Evolutionary conservation across 92 coral and sea anemone species (phyloP).

Genomic region (Umimayanthus kanabou): DNA sequence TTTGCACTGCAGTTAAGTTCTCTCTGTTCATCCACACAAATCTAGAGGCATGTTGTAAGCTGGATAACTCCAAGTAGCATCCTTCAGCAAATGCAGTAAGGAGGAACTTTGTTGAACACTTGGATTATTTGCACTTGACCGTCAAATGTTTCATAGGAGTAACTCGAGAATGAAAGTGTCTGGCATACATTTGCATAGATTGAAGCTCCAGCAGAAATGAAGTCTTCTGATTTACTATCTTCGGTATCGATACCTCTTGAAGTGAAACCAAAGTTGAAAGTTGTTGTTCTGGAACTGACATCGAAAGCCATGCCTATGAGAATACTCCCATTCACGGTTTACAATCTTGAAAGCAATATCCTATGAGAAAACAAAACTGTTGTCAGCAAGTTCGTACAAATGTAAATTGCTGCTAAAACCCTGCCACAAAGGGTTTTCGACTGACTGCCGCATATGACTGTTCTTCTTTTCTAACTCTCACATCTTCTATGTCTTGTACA

Average conservation of each 20-base stretch:
- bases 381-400: not conserved
- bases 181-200: not conserved
- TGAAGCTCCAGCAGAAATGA: not conserved
- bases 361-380: conserved; percentile 48
- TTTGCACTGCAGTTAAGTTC: not conserved
- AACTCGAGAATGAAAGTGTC: not conserved
- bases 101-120: not conserved
- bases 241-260: conserved; percentile 94
- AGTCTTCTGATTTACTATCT: conserved; percentile 47
- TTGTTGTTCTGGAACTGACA: conserved; percentile 97
- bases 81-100: not conserved
- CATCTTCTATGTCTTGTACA: not conserved
- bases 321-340: conserved; percentile 98
- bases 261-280: conserved; percentile 98
- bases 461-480: not conserved
- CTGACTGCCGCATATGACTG: not conserved
- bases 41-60: not conserved
- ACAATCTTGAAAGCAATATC: conserved; percentile 99
- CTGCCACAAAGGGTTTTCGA: not conserved
- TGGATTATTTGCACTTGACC: not conserved
- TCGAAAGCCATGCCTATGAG: conserved; percentile 96
- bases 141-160: not conserved
- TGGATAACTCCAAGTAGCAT: not conserved
- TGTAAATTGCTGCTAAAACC: not conserved
- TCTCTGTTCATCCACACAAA: not conserved